These are phyloP conservation scores for Streptopelia turtur DNA, from an alignment of 2,797 vertebrate genomes.

Conservation along the genomic window DNA sequence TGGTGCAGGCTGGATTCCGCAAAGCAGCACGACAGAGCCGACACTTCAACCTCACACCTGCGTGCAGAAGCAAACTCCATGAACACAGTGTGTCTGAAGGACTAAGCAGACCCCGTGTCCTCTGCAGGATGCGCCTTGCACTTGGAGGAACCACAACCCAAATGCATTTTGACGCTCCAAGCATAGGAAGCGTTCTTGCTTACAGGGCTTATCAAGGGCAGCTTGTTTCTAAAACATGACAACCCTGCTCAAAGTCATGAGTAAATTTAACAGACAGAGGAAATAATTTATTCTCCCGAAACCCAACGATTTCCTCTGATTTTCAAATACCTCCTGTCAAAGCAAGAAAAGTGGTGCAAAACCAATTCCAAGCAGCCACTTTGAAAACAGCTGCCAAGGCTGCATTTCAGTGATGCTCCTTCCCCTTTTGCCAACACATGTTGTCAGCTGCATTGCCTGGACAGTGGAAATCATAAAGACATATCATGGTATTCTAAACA, in stretches of 20 bases:
- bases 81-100: not conserved
- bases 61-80: not conserved
- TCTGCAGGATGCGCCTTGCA: not conserved
- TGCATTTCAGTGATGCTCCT: conserved; percentile 2
- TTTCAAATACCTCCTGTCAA: not conserved
- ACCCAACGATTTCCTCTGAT: not conserved
- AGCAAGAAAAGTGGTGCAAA: not conserved
- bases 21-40: not conserved
- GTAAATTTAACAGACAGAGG: not conserved
- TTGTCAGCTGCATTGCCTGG: conserved; percentile 2
- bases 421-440: not conserved
- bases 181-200: not conserved
- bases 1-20: not conserved
- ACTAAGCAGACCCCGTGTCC: not conserved
- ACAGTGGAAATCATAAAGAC: not conserved
- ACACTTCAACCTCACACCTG: not conserved
- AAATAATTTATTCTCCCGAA: conserved; percentile 12
- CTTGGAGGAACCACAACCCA: not conserved
- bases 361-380: not conserved
- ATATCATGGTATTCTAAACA: not conserved
- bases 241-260: not conserved
- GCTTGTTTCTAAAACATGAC: not conserved
- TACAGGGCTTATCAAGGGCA: not conserved
- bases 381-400: conserved; percentile 2
- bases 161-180: not conserved